phyloP scores from a whole-genome alignment of 2,888 invertebrate genomes.

The Hirtodrosophila alboralis region DNA sequence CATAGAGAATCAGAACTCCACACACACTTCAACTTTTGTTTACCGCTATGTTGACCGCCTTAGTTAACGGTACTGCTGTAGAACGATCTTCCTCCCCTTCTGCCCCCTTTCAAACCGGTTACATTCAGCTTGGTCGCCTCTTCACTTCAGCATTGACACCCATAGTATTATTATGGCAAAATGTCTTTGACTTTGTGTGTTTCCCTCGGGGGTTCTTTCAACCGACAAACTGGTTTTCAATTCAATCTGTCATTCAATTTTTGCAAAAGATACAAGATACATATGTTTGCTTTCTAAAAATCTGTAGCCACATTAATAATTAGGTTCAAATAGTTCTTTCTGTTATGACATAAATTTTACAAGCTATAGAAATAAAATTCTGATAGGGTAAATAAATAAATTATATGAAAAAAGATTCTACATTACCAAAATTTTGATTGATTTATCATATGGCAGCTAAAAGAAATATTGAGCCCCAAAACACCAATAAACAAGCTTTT shows the following conservation, averaged over 20 bases:
- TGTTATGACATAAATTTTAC: too few relatives aligned
- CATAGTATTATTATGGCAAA: conserved; percentile 52
- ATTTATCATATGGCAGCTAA: too few relatives aligned
- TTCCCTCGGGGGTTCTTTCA: conserved; percentile 37
- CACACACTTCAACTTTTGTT: conserved; percentile 7
- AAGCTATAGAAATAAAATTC: too few relatives aligned
- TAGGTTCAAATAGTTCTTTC: not conserved
- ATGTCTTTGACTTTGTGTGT: conserved; percentile 16
- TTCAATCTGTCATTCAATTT: conserved; percentile 13
- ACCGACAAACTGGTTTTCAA: conserved; percentile 39
- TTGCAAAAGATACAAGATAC: not conserved
- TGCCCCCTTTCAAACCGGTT: conserved; percentile 36
- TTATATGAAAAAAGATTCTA: too few relatives aligned
- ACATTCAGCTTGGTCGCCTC: conserved; percentile 11
- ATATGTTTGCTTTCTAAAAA: conserved; percentile 23
- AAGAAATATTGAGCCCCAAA: too few relatives aligned
- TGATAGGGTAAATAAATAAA: too few relatives aligned
- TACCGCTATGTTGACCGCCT: conserved; percentile 76
- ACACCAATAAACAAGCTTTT: too few relatives aligned
- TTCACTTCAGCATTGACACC: conserved; percentile 40
- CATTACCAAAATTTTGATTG: too few relatives aligned
- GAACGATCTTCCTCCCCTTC: conserved; percentile 12
- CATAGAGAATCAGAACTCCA: conserved; percentile 8
- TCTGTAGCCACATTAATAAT: not conserved
- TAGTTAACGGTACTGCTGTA: conserved; percentile 62